phyloP scores from a whole-genome alignment of 2,888 invertebrate species.

The Gortyna flavago region DNA sequence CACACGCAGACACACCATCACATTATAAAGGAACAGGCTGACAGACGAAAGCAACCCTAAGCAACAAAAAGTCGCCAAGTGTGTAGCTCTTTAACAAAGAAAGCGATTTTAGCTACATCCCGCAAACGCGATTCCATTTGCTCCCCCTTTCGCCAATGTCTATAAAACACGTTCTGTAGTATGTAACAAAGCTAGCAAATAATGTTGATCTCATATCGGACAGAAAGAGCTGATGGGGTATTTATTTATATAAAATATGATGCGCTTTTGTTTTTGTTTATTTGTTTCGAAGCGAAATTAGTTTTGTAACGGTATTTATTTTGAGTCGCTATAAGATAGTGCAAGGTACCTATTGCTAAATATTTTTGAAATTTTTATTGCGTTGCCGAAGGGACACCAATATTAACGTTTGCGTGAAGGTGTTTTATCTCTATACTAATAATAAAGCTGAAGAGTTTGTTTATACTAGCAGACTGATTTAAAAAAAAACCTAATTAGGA shows the following conservation, averaged over 20 bases:
- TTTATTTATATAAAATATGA: slow-evolving; percentile 69
- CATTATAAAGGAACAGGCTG: not conserved
- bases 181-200: slow-evolving; percentile 74
- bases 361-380: not conserved
- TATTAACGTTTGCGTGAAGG: not conserved
- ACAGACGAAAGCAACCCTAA: not conserved
- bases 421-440: too few species aligned
- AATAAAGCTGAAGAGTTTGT: too few species aligned
- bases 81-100: slow-evolving; percentile 47
- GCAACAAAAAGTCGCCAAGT: slow-evolving; percentile 33
- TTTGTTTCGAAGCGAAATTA: slow-evolving; percentile 35
- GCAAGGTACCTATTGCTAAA: not conserved
- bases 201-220: slow-evolving; percentile 73
- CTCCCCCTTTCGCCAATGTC: slow-evolving; percentile 77
- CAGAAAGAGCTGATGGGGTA: slow-evolving; percentile 69
- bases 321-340: slow-evolving; percentile 4
- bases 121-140: slow-evolving; percentile 75
- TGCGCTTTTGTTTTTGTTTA: slow-evolving; percentile 49
- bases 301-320: slow-evolving; percentile 8
- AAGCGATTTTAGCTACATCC: slow-evolving; percentile 68
- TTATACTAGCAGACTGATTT: too few species aligned
- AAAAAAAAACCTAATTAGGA: too few species aligned
- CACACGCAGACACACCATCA: not conserved
- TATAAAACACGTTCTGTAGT: slow-evolving; percentile 79
- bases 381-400: not conserved